Evolutionary conservation across 2,113 vertebrate species (phyloP).

Genomic region (Cinclus mexicanus): DNA sequence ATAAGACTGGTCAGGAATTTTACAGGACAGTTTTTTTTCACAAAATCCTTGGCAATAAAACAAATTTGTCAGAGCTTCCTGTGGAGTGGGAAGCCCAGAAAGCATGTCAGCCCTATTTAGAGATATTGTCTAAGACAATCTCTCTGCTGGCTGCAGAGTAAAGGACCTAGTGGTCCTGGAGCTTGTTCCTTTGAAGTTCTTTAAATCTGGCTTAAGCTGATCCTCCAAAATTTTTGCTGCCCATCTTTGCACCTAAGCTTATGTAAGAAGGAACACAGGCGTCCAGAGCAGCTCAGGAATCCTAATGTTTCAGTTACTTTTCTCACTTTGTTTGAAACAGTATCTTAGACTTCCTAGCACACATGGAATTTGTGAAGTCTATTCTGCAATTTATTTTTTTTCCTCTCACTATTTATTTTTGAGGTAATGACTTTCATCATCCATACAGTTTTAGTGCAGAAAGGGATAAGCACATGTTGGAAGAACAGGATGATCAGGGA

Average conservation of each 20-base stretch:
- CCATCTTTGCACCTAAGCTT: neutral
- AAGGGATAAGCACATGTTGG: neutral
- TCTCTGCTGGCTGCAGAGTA: neutral
- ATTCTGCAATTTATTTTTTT: neutral
- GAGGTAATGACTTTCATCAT: neutral
- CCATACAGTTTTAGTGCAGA: neutral
- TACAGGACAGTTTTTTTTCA: neutral
- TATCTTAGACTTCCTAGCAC: neutral
- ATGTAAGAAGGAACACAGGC: neutral
- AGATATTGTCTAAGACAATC: neutral
- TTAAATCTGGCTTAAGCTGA: neutral
- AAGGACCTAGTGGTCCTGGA: neutral
- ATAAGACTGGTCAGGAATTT: conserved; percentile 29
- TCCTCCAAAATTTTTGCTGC: neutral
- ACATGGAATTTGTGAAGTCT: neutral
- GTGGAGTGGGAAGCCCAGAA: neutral
- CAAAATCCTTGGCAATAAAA: neutral
- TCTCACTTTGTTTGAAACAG: neutral
- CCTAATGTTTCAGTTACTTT: neutral
- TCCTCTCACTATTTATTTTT: neutral
- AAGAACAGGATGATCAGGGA: neutral
- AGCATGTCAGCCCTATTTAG: neutral
- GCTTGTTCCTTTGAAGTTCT: neutral
- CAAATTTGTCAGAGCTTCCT: neutral
- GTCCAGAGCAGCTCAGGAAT: neutral